phyloP scores from a whole-genome alignment of 1,140 invertebrate species.

The Phenacoccus solenopsis region DNA sequence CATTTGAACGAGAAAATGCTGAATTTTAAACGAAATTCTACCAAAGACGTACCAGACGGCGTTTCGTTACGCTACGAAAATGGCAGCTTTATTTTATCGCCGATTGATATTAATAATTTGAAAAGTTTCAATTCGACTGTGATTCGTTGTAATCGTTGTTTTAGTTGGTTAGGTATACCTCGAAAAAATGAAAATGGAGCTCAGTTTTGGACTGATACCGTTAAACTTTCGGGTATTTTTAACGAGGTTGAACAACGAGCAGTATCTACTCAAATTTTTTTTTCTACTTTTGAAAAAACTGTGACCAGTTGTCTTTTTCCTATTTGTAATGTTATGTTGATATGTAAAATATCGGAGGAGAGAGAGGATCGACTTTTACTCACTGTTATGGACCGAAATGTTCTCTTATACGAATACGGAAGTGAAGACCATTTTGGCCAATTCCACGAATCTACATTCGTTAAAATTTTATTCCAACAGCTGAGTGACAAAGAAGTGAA shows the following conservation, averaged over 20 bases:
- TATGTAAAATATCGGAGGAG: neutral
- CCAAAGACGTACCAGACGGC: neutral
- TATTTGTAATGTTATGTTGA: conserved; percentile 9
- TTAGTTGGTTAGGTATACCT: neutral
- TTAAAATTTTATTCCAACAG: neutral
- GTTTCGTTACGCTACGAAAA: neutral
- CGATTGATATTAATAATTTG: neutral
- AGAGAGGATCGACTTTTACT: neutral
- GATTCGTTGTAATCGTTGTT: neutral
- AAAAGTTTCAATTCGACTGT: neutral
- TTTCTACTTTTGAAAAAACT: neutral
- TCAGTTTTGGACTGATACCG: neutral
- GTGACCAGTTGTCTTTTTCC: neutral
- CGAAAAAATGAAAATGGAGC: neutral
- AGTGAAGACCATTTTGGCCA: neutral
- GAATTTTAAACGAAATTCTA: neutral
- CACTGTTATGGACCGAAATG: neutral
- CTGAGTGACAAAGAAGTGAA: neutral
- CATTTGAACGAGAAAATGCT: neutral
- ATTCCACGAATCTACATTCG: neutral
- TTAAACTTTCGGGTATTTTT: neutral
- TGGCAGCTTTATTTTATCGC: neutral
- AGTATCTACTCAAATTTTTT: neutral
- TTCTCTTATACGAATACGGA: neutral
- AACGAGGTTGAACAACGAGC: neutral